Conservation (phyloP, 2,797 vertebrate genomes). For the Anguilla anguilla region DNA sequence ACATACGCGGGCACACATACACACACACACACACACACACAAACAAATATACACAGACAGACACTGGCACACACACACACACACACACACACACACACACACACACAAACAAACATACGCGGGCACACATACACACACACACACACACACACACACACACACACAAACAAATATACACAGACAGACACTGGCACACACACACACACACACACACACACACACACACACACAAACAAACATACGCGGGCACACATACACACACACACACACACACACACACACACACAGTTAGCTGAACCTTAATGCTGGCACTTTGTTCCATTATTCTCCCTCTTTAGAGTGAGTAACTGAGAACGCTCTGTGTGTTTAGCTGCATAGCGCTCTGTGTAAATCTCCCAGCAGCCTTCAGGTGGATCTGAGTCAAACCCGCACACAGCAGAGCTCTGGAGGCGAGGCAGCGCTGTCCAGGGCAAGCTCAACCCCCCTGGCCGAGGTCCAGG, state of each 20-base stretch:
- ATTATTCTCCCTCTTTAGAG: background rate
- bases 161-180: too few species aligned
- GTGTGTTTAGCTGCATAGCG: background rate
- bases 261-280: slow-evolving; percentile 24
- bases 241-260: background rate
- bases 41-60: too few species aligned
- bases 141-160: too few species aligned
- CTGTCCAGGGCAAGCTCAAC: background rate
- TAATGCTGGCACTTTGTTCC: slow-evolving; percentile 21
- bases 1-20: too few species aligned
- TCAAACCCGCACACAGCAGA: background rate
- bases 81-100: too few species aligned
- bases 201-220: too few species aligned
- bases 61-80: too few species aligned
- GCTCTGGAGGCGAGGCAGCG: background rate
- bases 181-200: too few species aligned
- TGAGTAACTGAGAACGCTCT: background rate
- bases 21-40: too few species aligned
- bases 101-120: too few species aligned
- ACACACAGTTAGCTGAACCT: slow-evolving; percentile 30
- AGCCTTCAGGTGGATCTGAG: slow-evolving; percentile 13
- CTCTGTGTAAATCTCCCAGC: slow-evolving; percentile 26
- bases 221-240: slow-evolving; percentile 14
- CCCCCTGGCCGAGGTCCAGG: slow-evolving; percentile 59
- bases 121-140: too few species aligned